A percentile compares a stretch with the other conserved stretches of the same genome.
Evolutionary conservation across 2,797 vertebrate species (phyloP).

Genomic region (Nannoperca australis): DNA sequence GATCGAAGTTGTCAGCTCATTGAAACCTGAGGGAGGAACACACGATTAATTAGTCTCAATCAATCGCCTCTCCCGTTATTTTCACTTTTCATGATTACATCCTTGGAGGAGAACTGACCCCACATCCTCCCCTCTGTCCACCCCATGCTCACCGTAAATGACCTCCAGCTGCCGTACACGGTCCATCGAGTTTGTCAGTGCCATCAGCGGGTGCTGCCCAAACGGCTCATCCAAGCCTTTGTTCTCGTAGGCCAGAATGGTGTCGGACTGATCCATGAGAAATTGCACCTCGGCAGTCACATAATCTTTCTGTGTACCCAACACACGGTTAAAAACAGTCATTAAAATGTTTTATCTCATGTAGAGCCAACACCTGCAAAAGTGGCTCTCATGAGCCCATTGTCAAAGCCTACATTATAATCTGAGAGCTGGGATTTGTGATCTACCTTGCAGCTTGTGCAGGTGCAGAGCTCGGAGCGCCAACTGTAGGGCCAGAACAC

Average conservation of each 20-base stretch:
- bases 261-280: constrained; percentile 93
- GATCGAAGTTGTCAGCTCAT: constrained; percentile 91
- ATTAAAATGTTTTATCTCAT: no score
- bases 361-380: constrained; percentile 10
- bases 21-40: constrained; percentile 86
- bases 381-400: not conserved
- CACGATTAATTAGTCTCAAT: constrained; percentile 32
- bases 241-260: constrained; percentile 94
- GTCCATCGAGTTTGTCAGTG: constrained; percentile 90
- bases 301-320: constrained; percentile 86
- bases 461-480: constrained; percentile 92
- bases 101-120: constrained; percentile 7
- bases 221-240: constrained; percentile 89
- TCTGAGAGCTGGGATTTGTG: not conserved
- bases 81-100: constrained; percentile 21
- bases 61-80: constrained; percentile 2
- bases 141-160: constrained; percentile 89
- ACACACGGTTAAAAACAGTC: not conserved
- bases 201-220: constrained; percentile 90
- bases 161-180: constrained; percentile 95
- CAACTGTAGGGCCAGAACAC: constrained; percentile 94
- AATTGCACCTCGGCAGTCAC: constrained; percentile 90
- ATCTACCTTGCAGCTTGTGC: constrained; percentile 90
- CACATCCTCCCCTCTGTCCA: not conserved
- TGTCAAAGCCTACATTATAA: constrained; percentile 16